Evolutionary conservation across 2,113 vertebrate genomes (phyloP), one percentile per base, ranked within the genome.

Genomic region (Amblyopsis rosae): DNA sequence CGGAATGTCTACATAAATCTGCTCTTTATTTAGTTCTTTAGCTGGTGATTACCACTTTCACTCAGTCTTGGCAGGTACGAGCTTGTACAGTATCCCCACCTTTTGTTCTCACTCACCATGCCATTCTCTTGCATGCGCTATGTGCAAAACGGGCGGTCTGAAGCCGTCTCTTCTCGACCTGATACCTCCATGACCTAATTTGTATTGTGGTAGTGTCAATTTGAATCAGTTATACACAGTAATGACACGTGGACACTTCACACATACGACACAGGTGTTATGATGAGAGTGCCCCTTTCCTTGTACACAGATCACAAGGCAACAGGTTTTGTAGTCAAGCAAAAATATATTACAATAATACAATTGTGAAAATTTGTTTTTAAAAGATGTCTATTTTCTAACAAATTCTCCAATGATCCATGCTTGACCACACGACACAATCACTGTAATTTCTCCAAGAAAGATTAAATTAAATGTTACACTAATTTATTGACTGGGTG

Each of bases 181-280:
- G 54, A 87, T 83, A 81, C 80, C 78, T 82, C 73, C 60, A 11
- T 86, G 88, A 80, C 82, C 87, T 70, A 87, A 54, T 88, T 89
- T 78, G 26, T 75, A 59, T 12, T 45, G 65, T 12, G 57, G 70
- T 10, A 47, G 70, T 8, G 2, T 62, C 47, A 53, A 59, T 77
- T 77, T 62, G 70, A 45, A 74, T 58, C 8, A 59, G 75, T 87
- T 82, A 76, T 77, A 70, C 26, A 26, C 26, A 26, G 26, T 72
- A 76, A 78, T n/a, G 55, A 9, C 1, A 62, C n/a, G 26, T 9
- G 54, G 13, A 48, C 19, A 48, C 19, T n/a, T 45, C 15, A 16
- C 4, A 62, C 47, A 35, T 19, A 19, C 7, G 33, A 48, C 62
- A 32, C 19, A 53, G 32, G 32, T 51, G 13, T 51, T n/a, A 15